Conservation (phyloP, 2,888 invertebrate species). For the Latrodectus hesperus region DNA sequence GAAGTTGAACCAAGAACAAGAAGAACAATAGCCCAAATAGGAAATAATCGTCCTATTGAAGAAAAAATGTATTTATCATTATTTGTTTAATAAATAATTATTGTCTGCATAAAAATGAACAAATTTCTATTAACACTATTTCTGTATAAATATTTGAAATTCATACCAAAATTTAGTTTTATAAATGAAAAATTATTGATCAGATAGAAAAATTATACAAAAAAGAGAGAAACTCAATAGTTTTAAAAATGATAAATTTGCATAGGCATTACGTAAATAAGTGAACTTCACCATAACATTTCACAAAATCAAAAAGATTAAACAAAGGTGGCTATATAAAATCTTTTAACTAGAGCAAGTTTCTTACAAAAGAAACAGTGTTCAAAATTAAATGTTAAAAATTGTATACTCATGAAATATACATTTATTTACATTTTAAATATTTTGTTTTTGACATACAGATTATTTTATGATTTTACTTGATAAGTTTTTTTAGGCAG, state of each 20-base stretch:
- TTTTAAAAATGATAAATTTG: not conserved
- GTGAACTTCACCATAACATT: too few species aligned
- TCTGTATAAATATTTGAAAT: not conserved
- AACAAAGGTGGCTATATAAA: too few species aligned
- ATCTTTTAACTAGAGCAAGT: too few species aligned
- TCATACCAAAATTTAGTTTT: not conserved
- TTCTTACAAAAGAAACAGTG: too few species aligned
- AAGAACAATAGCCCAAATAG: conserved; percentile 54
- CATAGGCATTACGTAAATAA: not conserved
- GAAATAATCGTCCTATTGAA: conserved; percentile 38
- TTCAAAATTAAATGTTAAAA: too few species aligned
- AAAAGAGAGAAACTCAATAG: not conserved
- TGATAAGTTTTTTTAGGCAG: too few species aligned
- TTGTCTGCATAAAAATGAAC: not conserved
- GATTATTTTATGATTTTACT: too few species aligned
- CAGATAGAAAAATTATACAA: too few species aligned
- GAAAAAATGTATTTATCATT: conserved; percentile 1
- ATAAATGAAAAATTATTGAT: not conserved
- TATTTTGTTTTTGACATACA: too few species aligned
- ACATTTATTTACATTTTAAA: too few species aligned
- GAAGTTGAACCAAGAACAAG: conserved; percentile 28
- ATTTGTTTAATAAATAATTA: conserved; percentile 1
- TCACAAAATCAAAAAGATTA: too few species aligned
- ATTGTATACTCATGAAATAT: too few species aligned
- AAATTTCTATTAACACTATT: not conserved